Conservation (phyloP, 2,113 vertebrate species). For the Saccopteryx leptura region DNA sequence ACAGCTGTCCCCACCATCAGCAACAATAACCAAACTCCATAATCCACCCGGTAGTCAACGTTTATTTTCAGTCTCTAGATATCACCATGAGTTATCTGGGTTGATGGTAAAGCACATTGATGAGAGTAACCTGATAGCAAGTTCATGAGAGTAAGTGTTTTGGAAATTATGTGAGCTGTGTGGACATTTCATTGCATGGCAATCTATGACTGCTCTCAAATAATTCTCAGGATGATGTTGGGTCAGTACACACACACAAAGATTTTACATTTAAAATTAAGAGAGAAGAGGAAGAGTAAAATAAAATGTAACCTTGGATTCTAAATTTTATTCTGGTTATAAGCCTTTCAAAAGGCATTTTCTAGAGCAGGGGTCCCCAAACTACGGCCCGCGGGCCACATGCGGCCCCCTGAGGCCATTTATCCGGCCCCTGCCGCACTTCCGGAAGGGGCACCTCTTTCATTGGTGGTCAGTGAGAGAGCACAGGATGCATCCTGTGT, state of each 20-base stretch:
- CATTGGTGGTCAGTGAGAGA: too few species aligned
- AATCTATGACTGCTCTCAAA: background rate
- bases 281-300: background rate
- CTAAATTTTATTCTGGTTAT: background rate
- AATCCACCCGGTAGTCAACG: background rate
- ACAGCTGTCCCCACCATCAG: background rate
- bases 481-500: too few species aligned
- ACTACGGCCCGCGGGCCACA: too few species aligned
- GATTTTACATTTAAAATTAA: background rate
- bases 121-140: background rate
- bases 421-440: too few species aligned
- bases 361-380: too few species aligned
- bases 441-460: too few species aligned
- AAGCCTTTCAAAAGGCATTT: background rate
- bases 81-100: accelerated
- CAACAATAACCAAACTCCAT: background rate
- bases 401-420: too few species aligned
- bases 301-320: background rate
- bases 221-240: background rate
- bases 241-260: background rate
- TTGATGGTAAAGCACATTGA: accelerated
- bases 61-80: background rate
- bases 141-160: background rate
- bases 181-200: background rate
- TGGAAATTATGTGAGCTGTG: background rate